These are phyloP conservation scores for Macquaria ambigua DNA, from an alignment of 2,113 vertebrate genomes.

Conservation along the genomic window DNA sequence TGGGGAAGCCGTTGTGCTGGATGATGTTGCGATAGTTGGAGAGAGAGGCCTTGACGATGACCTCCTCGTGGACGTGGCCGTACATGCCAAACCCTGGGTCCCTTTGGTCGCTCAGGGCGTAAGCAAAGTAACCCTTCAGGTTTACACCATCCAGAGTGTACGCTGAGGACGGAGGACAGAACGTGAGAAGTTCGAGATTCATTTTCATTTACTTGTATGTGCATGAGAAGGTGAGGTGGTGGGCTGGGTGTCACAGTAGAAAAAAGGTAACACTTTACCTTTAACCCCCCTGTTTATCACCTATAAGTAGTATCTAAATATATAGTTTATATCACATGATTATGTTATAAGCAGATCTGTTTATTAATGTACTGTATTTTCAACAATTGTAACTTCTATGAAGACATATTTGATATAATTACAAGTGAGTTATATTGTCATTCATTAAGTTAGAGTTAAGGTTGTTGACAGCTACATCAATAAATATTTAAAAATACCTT, in stretches of 20 bases:
- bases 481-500: background rate
- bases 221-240: background rate
- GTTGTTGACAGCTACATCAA: background rate
- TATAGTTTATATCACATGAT: too few relatives aligned
- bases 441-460: background rate
- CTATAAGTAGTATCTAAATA: background rate
- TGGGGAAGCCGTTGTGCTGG: conserved; percentile 89
- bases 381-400: background rate
- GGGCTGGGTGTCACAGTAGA: background rate
- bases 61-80: conserved; percentile 87
- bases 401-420: too few relatives aligned
- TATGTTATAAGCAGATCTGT: too few relatives aligned
- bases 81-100: conserved; percentile 93
- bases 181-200: background rate
- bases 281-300: background rate
- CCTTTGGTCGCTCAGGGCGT: conserved; percentile 91
- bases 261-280: background rate
- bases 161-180: conserved; percentile 81
- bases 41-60: conserved; percentile 90
- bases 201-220: background rate
- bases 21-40: conserved; percentile 92
- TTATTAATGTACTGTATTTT: background rate
- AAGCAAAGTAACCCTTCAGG: conserved; percentile 95
- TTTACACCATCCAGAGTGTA: conserved; percentile 90
- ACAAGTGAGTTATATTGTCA: too few relatives aligned